Percentiles rank a stretch among this genome's conserved stretches.
These are phyloP conservation scores for Drosophila kanapiae DNA, from an alignment of 1,140 invertebrate genomes.

Conservation along the genomic window DNA sequence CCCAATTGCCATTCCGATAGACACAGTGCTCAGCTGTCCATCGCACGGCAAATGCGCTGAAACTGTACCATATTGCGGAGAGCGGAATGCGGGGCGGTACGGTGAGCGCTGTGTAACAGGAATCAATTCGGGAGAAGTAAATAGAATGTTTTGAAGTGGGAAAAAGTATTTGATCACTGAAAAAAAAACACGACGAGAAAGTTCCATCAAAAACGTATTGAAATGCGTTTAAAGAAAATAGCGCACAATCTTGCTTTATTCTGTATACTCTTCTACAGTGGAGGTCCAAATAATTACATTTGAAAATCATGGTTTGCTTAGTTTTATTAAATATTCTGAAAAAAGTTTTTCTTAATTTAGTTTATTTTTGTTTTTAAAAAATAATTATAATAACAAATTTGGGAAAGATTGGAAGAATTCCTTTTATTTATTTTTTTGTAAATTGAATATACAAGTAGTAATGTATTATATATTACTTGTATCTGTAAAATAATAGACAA, in stretches of 20 bases:
- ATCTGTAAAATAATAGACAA: no score
- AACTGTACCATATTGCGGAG: constrained; percentile 77
- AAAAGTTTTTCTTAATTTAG: no score
- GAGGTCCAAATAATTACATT: not conserved
- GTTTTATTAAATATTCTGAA: no score
- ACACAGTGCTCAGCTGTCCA: constrained; percentile 3
- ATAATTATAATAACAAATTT: no score
- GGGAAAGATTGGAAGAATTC: no score
- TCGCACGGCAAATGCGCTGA: constrained; percentile 36
- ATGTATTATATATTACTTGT: no score
- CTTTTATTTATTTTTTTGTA: no score
- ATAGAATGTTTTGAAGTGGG: not conserved
- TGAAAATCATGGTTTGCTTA: no score
- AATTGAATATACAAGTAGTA: no score
- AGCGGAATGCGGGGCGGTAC: constrained; percentile 27
- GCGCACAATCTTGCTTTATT: not conserved
- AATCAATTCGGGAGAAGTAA: not conserved
- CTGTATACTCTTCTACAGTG: not conserved
- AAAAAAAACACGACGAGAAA: not conserved
- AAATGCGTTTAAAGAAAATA: not conserved
- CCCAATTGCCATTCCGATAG: constrained; percentile 19
- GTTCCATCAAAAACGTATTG: not conserved
- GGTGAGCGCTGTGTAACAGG: constrained; percentile 9
- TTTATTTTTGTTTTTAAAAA: no score
- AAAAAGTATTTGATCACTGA: not conserved